phyloP scores from a whole-genome alignment of 2,888 invertebrate genomes.

The Apodemia duryi region DNA sequence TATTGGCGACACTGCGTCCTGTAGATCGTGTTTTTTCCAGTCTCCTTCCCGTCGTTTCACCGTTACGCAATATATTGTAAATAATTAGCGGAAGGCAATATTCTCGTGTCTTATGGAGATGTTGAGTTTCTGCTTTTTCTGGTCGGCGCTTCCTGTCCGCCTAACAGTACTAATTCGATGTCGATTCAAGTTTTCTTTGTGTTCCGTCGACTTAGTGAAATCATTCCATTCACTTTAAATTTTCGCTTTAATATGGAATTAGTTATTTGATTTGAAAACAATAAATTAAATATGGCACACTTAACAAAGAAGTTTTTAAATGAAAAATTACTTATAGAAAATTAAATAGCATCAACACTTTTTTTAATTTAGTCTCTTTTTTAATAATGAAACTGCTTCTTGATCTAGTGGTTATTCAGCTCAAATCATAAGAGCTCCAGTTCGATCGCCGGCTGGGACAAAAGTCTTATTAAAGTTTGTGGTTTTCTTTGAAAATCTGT shows the following conservation, averaged over 20 bases:
- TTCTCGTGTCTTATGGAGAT: constrained; percentile 77
- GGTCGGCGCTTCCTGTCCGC: constrained; percentile 61
- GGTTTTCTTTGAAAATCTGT: too few relatives aligned
- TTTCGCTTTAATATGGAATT: not conserved
- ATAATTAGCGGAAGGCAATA: constrained; percentile 79
- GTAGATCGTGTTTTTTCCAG: constrained; percentile 71
- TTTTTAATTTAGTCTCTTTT: too few relatives aligned
- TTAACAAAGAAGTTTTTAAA: too few relatives aligned
- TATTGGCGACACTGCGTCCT: constrained; percentile 63
- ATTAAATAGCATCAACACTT: too few relatives aligned
- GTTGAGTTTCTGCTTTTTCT: constrained; percentile 68
- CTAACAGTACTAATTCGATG: constrained; percentile 48
- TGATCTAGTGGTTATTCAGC: too few relatives aligned
- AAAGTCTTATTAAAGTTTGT: too few relatives aligned
- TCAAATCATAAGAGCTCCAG: too few relatives aligned
- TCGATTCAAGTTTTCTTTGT: constrained; percentile 38
- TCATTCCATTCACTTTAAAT: not conserved
- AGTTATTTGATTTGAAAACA: too few relatives aligned
- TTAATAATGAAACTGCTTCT: too few relatives aligned
- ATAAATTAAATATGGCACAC: too few relatives aligned
- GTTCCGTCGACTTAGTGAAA: constrained; percentile 38
- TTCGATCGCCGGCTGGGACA: too few relatives aligned
- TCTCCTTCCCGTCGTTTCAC: constrained; percentile 77
- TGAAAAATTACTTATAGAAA: too few relatives aligned
- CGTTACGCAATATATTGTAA: constrained; percentile 79